phyloP scores from a whole-genome alignment of 2,797 vertebrate species.

The Notolabrus celidotus region DNA sequence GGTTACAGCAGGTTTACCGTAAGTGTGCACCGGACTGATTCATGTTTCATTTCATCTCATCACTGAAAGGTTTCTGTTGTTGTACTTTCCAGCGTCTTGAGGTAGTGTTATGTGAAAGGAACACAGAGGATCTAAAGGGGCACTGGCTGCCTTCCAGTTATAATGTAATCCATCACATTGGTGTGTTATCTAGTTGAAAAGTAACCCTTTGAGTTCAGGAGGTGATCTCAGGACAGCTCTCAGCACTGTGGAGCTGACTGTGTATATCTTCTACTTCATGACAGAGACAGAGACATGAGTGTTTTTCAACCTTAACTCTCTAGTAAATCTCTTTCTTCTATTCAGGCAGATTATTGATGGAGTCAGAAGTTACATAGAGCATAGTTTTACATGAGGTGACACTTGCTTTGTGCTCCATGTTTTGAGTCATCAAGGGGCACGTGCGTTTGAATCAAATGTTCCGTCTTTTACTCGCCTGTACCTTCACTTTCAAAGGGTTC shows the following conservation, averaged over 20 bases:
- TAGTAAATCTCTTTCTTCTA: not conserved
- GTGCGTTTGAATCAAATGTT: conserved; percentile 10
- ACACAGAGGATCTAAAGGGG: not conserved
- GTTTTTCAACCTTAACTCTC: not conserved
- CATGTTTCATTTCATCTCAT: conserved; percentile 45
- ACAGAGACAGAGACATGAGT: too few species aligned
- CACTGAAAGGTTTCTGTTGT: conserved; percentile 14
- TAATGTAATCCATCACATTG: conserved; percentile 5
- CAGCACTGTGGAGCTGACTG: conserved; percentile 1
- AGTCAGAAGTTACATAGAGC: not conserved
- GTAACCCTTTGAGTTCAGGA: conserved; percentile 18
- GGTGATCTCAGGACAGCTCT: conserved; percentile 31
- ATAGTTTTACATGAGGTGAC: conserved; percentile 20
- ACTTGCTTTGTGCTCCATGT: not conserved
- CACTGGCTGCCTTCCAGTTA: conserved; percentile 1
- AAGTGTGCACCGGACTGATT: conserved; percentile 58
- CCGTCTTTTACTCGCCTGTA: not conserved
- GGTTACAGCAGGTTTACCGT: conserved; percentile 71
- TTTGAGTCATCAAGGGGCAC: conserved; percentile 29
- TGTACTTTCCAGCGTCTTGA: conserved; percentile 1
- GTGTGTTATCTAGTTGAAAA: conserved; percentile 11
- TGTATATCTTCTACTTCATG: too few species aligned
- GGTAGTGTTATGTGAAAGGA: conserved; percentile 6
- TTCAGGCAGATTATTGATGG: not conserved
- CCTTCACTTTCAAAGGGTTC: not conserved